Evolutionary conservation across 2,888 invertebrate species (phyloP), one percentile per base, ranked within the genome.

Genomic region (Drosophila neonasuta): DNA sequence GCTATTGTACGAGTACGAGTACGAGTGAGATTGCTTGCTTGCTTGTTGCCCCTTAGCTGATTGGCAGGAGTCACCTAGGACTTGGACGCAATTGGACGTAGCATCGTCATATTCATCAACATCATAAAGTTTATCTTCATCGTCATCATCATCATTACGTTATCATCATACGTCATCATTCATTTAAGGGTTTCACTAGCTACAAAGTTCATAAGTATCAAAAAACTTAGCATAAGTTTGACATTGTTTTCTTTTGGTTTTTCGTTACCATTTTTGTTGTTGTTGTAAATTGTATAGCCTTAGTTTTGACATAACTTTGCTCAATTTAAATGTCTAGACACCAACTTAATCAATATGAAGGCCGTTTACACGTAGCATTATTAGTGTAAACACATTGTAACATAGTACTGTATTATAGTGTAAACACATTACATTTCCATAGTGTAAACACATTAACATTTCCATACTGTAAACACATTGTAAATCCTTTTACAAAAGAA

Each of bases 141-240:
- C 17, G 24, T 42, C 32, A 24, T 34, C 29, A 41, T 42, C 29
- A 42, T 42, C 10, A 29, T 46, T 15, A 48, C 32, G 52, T 30
- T 46, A 17, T 6, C 24, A 8, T 48, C 9, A 51, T 20, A 20
- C 20, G 20, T 57, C 48, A 50, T 56, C 60, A 34, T 56, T 70
- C 48, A 61, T 64, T 78, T 49, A 56, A 67, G 73, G 69, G 56
- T 71, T 80, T 80, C 54, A 66, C 80, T 80, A 81, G 62, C 84
- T 81, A 81, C 81, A 81, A 84, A 80, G 70, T 84, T 81, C 57
- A 68, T 79, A 57, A 71, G 72, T 74, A 81, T 81, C 84, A 80
- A 81, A 81, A 84, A 79, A 67, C 68, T 71, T 74, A 83, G 67
- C 59, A 32, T 78, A 71, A 62, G 24, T 66, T 65, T 78, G 44